Evolutionary conservation across 2,113 vertebrate species (phyloP).

Genomic region (Lophura nycthemera): DNA sequence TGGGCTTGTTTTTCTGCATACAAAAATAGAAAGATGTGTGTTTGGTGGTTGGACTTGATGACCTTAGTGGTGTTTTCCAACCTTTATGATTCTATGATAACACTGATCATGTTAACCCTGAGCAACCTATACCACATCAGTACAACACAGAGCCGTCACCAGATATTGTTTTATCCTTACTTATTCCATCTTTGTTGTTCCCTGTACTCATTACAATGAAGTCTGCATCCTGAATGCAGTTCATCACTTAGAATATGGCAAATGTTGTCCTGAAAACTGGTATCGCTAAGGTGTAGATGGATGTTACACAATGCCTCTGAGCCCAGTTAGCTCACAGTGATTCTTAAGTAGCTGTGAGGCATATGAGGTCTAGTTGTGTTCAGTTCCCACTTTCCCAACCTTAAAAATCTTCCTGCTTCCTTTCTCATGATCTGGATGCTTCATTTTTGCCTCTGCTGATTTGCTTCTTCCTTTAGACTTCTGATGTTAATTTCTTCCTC

Average conservation of each 20-base stretch:
- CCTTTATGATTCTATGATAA: too few relatives aligned
- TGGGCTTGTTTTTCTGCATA: background rate
- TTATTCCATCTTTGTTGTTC: background rate
- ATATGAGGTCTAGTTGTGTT: background rate
- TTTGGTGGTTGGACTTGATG: background rate
- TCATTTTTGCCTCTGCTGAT: background rate
- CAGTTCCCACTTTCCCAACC: background rate
- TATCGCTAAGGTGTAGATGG: background rate
- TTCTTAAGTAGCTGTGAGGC: background rate
- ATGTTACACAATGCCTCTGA: background rate
- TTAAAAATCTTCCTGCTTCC: background rate
- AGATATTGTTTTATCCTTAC: background rate
- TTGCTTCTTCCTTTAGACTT: background rate
- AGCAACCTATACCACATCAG: background rate
- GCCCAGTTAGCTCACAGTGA: background rate
- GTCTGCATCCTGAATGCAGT: background rate
- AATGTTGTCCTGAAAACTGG: background rate
- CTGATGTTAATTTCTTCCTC: background rate
- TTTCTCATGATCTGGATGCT: background rate
- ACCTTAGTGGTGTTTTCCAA: too few relatives aligned
- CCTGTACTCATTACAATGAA: background rate
- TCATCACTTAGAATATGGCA: background rate
- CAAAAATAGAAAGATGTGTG: background rate
- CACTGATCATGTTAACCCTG: background rate
- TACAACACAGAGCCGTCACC: background rate